Percentiles rank a stretch among this genome's conserved stretches.
Evolutionary conservation across 2,797 vertebrate genomes (phyloP).

Genomic region (Tokudaia muenninki): DNA sequence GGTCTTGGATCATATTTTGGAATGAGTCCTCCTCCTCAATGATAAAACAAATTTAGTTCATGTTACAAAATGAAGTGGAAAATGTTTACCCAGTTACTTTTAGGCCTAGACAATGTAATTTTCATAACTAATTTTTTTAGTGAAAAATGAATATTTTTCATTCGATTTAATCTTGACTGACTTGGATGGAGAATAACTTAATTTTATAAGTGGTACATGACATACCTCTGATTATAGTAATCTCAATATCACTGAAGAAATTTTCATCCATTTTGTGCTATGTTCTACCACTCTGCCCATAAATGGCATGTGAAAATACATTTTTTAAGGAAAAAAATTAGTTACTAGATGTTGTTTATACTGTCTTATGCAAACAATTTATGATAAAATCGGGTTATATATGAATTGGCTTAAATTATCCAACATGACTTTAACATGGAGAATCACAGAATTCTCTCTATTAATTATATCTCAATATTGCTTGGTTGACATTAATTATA

Average conservation of each 20-base stretch:
- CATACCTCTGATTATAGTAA: conserved; percentile 71
- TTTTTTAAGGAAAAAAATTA: not conserved
- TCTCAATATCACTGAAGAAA: conserved; percentile 61
- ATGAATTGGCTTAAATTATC: conserved; percentile 35
- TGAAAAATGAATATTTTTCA: conserved; percentile 39
- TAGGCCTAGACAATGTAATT: conserved; percentile 26
- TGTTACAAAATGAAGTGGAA: conserved; percentile 70
- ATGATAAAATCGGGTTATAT: not conserved
- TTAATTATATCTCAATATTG: conserved; percentile 29
- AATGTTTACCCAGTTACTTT: conserved; percentile 7
- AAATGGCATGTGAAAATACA: conserved; percentile 31
- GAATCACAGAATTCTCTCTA: not conserved
- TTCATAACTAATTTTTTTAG: conserved; percentile 52
- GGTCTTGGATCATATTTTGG: no score
- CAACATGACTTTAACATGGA: not conserved
- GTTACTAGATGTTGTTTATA: not conserved
- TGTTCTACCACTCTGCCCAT: conserved; percentile 20
- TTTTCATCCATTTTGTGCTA: not conserved
- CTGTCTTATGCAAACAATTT: conserved; percentile 58
- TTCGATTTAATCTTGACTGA: conserved; percentile 57
- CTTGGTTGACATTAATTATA: not conserved
- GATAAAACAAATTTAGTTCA: conserved; percentile 63
- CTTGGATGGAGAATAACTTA: conserved; percentile 32
- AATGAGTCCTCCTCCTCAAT: not conserved
- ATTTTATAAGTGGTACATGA: conserved; percentile 19